Evolutionary conservation across 2,113 vertebrate genomes (phyloP), one percentile per base, ranked within the genome.

Genomic region (Octodon degus): DNA sequence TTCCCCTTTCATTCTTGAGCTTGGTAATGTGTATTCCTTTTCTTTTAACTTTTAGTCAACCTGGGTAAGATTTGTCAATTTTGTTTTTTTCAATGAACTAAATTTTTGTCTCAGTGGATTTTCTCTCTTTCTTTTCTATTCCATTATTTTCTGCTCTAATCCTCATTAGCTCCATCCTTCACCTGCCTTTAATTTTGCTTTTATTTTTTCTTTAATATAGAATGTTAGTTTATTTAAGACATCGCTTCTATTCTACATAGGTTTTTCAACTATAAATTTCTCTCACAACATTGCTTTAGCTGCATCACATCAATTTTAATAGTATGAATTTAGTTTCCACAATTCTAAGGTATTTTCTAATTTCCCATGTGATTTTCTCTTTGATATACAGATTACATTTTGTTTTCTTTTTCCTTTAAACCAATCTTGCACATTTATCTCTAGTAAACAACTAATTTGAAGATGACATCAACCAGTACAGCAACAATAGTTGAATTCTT

Each of bases 91-190:
- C 14, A 62, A 67, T 55, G 22, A 79, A 86, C 19, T 2, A 90
- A 68, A 9, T 43, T 76, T 94, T 68, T 72, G 40, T 53, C 58
- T 92, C 81, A 24, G 67, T 8, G 60, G 25, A 81, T 92, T 84
- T 79, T 95, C 13, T 91, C 11, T 91, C 81, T 93, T 82, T 79
- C 32, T 53, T 83, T 93, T 95, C 30, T 86, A 24, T 90, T 74
- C 47, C 16, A 70, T 58, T 87, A 32, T 72, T 88, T 88, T 67
- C 37, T 96, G 4, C 0, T 70, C 7, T 80, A 37, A 67, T 82
- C 70, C 60, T 72, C 68, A 87, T 79, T 60, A 87, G 86, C 87
- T 68, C 13, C 47, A 67, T 87, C 24, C 62, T 63, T 67, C 7
- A 81, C 25, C 37, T 37, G 12, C 47, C 0, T 83, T 90, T 96